phyloP scores from a whole-genome alignment of 2,113 vertebrate genomes.

The Aphyosemion australe region DNA sequence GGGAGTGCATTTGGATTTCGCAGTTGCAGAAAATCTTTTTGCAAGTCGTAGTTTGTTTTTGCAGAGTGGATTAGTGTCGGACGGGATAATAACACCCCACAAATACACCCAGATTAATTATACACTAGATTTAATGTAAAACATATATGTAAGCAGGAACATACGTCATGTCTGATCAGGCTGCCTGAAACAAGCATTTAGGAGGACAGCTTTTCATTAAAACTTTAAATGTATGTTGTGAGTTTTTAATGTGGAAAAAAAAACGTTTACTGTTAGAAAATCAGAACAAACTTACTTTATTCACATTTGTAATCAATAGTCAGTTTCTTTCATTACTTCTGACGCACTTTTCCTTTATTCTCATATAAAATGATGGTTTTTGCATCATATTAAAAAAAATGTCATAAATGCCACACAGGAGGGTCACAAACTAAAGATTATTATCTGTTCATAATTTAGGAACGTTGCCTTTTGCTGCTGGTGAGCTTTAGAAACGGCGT shows the following conservation, averaged over 20 bases:
- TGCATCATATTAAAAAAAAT: too few species aligned
- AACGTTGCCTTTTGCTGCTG: neutral
- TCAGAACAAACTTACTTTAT: too few species aligned
- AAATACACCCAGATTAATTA: conserved; percentile 42
- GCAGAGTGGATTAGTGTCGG: conserved; percentile 30
- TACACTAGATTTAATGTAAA: too few species aligned
- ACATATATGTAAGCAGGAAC: conserved; percentile 22
- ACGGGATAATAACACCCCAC: conserved; percentile 13
- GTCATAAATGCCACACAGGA: too few species aligned
- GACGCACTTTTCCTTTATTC: too few species aligned
- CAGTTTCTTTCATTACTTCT: too few species aligned
- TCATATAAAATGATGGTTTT: too few species aligned
- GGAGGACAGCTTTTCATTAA: conserved; percentile 23
- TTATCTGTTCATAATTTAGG: neutral
- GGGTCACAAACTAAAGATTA: neutral
- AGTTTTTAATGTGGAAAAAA: conserved; percentile 18
- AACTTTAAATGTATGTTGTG: conserved; percentile 25
- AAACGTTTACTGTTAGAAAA: neutral
- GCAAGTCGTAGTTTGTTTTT: neutral
- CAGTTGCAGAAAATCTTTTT: conserved; percentile 20
- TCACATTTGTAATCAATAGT: neutral
- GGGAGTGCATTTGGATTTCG: neutral
- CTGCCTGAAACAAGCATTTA: neutral
- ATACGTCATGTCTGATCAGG: conserved; percentile 25
- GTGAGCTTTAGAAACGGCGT: neutral